Evolutionary conservation across 92 coral and sea anemone species (phyloP).

Genomic region (Palythoa grandiflora): DNA sequence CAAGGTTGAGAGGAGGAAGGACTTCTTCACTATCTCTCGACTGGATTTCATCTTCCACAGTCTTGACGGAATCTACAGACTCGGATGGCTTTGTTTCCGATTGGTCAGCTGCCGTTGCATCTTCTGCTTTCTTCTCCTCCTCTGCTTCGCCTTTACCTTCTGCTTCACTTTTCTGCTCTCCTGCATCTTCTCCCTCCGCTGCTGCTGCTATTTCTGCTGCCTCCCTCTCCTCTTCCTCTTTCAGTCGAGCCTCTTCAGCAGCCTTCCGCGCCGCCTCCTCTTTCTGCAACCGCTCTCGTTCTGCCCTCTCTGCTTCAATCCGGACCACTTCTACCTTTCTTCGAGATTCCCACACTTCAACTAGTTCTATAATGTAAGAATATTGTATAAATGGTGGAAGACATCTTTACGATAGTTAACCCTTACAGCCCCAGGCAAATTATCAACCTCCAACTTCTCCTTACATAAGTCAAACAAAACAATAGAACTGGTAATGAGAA

Average conservation of each 20-base stretch:
- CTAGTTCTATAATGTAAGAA: constrained; percentile 60
- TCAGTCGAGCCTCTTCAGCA: constrained; percentile 80
- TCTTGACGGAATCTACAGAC: constrained; percentile 54
- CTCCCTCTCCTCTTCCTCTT: constrained; percentile 72
- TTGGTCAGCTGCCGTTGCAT: constrained; percentile 41
- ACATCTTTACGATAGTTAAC: neutral
- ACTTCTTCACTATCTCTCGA: constrained; percentile 55
- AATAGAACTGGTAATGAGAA: neutral
- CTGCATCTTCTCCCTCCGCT: constrained; percentile 60
- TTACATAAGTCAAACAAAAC: neutral
- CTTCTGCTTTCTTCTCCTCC: constrained; percentile 56
- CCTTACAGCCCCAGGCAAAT: no score
- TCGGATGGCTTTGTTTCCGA: constrained; percentile 46
- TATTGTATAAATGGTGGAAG: neutral
- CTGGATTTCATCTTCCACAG: constrained; percentile 71
- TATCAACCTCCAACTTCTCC: no score
- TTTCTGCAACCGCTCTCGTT: constrained; percentile 68
- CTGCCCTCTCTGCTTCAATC: constrained; percentile 77
- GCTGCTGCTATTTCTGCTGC: constrained; percentile 68
- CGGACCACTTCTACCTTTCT: constrained; percentile 68
- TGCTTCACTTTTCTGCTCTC: constrained; percentile 53
- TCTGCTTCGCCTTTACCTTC: constrained; percentile 51
- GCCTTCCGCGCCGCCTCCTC: constrained; percentile 81
- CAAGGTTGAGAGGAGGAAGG: constrained; percentile 47
- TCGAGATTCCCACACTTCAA: constrained; percentile 77